Conservation (phyloP, 2,113 vertebrate species). For the Vulpes ferrilata region DNA sequence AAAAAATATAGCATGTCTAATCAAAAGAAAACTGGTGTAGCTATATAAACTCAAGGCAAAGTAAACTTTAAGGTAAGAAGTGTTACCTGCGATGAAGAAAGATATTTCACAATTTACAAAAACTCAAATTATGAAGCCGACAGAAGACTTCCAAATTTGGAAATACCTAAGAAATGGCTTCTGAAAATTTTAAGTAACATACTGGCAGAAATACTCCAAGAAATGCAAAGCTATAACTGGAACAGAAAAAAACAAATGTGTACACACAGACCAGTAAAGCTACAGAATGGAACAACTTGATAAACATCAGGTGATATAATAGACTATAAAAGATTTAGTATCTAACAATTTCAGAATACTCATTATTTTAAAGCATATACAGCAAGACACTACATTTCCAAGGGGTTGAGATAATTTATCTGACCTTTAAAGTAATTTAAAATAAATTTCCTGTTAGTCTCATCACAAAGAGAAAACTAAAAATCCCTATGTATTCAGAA, state of each 20-base stretch:
- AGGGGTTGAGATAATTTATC: slow-evolving; percentile 6
- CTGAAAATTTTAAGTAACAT: slow-evolving; percentile 31
- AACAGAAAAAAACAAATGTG: not conserved
- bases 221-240: not conserved
- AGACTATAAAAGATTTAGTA: not conserved
- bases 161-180: slow-evolving; percentile 8
- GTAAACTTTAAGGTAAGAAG: slow-evolving; percentile 34
- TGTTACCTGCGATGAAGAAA: not conserved
- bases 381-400: slow-evolving; percentile 29
- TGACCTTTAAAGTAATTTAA: slow-evolving; percentile 42
- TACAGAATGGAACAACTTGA: not conserved
- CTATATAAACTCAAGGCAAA: not conserved
- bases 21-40: not conserved
- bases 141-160: slow-evolving; percentile 40
- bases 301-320: not conserved
- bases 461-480: slow-evolving; percentile 39
- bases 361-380: slow-evolving; percentile 6
- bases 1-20: not conserved
- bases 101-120: slow-evolving; percentile 13
- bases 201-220: slow-evolving; percentile 3
- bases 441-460: not conserved
- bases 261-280: not conserved
- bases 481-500: not conserved
- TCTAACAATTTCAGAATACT: not conserved
- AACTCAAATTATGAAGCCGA: slow-evolving; percentile 14